Conservation (phyloP, 2,888 invertebrate species). For the Sylvicola fuscatus region DNA sequence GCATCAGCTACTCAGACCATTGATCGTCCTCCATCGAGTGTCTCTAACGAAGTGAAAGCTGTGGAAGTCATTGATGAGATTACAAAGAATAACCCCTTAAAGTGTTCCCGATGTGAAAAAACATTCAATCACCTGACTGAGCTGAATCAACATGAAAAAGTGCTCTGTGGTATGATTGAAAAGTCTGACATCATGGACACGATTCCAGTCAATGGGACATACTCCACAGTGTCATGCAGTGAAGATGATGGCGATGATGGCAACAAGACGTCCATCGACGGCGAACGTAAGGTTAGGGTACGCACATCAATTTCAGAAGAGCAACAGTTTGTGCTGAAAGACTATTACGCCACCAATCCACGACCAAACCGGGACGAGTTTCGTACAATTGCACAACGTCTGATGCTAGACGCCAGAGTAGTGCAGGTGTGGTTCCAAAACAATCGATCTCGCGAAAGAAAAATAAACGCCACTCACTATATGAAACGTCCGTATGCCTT, state of each 20-base stretch:
- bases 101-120: constrained; percentile 37
- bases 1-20: constrained; percentile 14
- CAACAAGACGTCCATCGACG: constrained; percentile 34
- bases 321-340: constrained; percentile 72
- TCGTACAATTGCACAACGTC: constrained; percentile 61
- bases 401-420: constrained; percentile 55
- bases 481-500: constrained; percentile 5
- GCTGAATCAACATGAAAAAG: constrained; percentile 51
- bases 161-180: constrained; percentile 32
- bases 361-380: constrained; percentile 89
- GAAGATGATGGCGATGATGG: constrained; percentile 35
- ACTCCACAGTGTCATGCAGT: constrained; percentile 26
- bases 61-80: not conserved
- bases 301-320: constrained; percentile 88
- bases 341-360: constrained; percentile 76
- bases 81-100: constrained; percentile 14
- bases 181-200: constrained; percentile 23
- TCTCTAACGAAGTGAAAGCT: constrained; percentile 19
- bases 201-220: not conserved
- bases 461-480: constrained; percentile 30
- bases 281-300: constrained; percentile 67
- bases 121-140: constrained; percentile 35
- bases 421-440: constrained; percentile 96
- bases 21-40: no score
- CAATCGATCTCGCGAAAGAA: constrained; percentile 71